A percentile compares a stretch with the other conserved stretches of the same genome.
phyloP scores from a whole-genome alignment of 2,113 vertebrate genomes.

The Seriola dumerili region DNA sequence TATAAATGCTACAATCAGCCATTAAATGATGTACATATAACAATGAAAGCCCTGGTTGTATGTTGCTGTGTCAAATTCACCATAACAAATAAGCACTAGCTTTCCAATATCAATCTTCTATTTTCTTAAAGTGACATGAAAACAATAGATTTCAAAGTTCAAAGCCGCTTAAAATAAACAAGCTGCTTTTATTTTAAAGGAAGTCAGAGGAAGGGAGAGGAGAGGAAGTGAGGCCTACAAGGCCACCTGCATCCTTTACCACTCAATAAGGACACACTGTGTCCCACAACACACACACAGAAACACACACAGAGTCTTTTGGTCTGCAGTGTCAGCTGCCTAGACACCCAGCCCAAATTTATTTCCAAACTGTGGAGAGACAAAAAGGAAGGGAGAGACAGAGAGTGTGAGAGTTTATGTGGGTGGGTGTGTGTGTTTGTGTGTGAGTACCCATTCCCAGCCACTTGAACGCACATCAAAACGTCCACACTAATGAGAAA shows the following conservation, averaged over 20 bases:
- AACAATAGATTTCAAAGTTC: constrained; percentile 50
- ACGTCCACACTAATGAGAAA: constrained; percentile 74
- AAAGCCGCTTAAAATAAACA: constrained; percentile 55
- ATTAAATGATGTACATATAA: neutral
- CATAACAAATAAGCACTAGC: neutral
- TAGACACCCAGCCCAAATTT: constrained; percentile 62
- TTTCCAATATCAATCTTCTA: constrained; percentile 29
- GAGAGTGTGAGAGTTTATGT: constrained; percentile 34
- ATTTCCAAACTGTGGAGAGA: constrained; percentile 61
- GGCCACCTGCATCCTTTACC: constrained; percentile 81
- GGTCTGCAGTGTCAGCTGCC: constrained; percentile 67
- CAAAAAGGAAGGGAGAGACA: constrained; percentile 39
- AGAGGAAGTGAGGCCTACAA: constrained; percentile 67
- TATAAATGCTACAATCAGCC: neutral
- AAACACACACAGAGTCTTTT: constrained; percentile 44
- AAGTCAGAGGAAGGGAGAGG: constrained; percentile 65
- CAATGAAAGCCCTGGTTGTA: neutral
- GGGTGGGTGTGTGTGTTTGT: constrained; percentile 28
- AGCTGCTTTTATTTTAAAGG: constrained; percentile 67
- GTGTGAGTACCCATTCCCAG: constrained; percentile 43
- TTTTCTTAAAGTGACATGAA: constrained; percentile 46
- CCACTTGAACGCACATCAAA: constrained; percentile 74
- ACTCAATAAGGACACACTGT: constrained; percentile 56
- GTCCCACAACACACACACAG: constrained; percentile 31
- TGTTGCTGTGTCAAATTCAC: neutral